Percentiles rank a stretch among this genome's conserved stretches.
These are phyloP conservation scores for Meghimatium bilineatum DNA, from an alignment of 2,888 invertebrate species.

Conservation along the genomic window DNA sequence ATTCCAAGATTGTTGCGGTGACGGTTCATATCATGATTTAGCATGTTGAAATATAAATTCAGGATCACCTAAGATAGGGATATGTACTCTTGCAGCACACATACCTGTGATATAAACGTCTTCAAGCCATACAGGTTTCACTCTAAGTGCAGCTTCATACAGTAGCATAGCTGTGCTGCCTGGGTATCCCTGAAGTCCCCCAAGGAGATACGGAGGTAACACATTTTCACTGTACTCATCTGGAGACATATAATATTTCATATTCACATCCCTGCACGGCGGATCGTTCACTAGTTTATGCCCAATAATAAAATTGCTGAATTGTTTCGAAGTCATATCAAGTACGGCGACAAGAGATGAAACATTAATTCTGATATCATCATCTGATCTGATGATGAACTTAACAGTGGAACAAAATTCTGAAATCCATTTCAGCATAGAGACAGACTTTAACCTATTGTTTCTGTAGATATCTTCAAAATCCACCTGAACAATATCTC, in stretches of 20 bases:
- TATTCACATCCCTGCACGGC: conserved; percentile 51
- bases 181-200: conserved; percentile 22
- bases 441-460: conserved; percentile 73
- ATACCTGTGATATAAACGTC: conserved; percentile 35
- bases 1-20: too few relatives aligned
- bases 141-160: conserved; percentile 29
- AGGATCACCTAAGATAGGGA: conserved; percentile 14
- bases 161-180: neutral
- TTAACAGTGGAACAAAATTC: conserved; percentile 68
- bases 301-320: conserved; percentile 61
- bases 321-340: conserved; percentile 13
- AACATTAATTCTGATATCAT: conserved; percentile 75
- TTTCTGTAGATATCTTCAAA: conserved; percentile 75
- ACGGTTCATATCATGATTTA: too few relatives aligned
- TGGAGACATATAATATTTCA: conserved; percentile 55
- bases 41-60: conserved; percentile 6
- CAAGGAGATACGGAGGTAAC: conserved; percentile 60
- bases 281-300: conserved; percentile 54
- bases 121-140: conserved; percentile 22
- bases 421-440: conserved; percentile 68
- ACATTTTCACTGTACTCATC: conserved; percentile 58
- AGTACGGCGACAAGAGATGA: conserved; percentile 80
- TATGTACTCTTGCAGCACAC: neutral
- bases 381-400: conserved; percentile 74
- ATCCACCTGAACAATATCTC: conserved; percentile 65